These are phyloP conservation scores for Ectemnius continuus DNA, from an alignment of 2,888 invertebrate species.

Conservation along the genomic window DNA sequence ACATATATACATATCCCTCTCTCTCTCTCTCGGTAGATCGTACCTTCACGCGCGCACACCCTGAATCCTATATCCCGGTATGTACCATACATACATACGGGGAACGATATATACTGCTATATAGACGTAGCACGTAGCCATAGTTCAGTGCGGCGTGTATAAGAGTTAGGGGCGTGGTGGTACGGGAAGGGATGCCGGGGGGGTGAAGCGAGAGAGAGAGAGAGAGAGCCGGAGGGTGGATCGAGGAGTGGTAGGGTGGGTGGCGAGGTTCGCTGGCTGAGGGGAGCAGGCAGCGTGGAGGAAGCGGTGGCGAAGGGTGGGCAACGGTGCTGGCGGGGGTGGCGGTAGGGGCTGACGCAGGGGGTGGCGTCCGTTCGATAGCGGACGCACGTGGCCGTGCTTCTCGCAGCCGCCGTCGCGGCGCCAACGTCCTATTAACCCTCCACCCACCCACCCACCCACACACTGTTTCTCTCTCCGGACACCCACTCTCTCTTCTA, in stretches of 20 bases:
- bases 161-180: conserved; percentile 62
- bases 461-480: conserved; percentile 15
- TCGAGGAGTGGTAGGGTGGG: conserved; percentile 52
- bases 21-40: conserved; percentile 7
- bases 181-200: conserved; percentile 21
- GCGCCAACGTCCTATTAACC: conserved; percentile 76
- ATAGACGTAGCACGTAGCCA: conserved; percentile 63
- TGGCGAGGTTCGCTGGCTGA: conserved; percentile 41
- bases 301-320: conserved; percentile 57
- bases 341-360: conserved; percentile 49
- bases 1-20: conserved; percentile 19
- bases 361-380: conserved; percentile 74
- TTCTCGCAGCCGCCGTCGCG: conserved; percentile 74
- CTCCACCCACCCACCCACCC: conserved; percentile 51
- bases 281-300: conserved; percentile 37
- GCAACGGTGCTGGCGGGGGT: conserved; percentile 18
- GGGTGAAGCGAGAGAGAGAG: conserved; percentile 37
- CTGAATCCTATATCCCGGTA: conserved; percentile 7
- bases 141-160: conserved; percentile 65
- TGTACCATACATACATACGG: conserved; percentile 17
- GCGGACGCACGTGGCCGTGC: conserved; percentile 75
- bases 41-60: conserved; percentile 11
- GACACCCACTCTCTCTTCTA: not conserved
- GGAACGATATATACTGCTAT: conserved; percentile 46
- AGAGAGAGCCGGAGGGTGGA: conserved; percentile 46